A percentile compares a stretch with the other conserved stretches of the same genome.
phyloP scores from a whole-genome alignment of 2,797 vertebrate genomes.

The Macrochelys suwanniensis region DNA sequence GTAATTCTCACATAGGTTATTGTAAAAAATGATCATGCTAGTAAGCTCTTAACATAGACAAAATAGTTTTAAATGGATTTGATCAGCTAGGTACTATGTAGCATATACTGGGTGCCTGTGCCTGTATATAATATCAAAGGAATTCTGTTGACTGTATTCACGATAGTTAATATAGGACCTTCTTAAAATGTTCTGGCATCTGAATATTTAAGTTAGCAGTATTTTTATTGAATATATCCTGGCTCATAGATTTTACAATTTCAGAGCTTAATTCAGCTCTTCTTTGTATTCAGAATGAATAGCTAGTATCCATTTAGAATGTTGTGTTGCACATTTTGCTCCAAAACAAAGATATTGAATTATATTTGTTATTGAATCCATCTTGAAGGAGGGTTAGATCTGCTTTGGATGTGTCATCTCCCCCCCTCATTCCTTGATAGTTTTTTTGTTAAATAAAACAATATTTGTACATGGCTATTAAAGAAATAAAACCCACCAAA shows the following conservation, averaged over 20 bases:
- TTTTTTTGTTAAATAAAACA: background rate
- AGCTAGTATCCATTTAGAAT: slow-evolving; percentile 31
- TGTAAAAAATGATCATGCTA: background rate
- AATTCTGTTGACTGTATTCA: background rate
- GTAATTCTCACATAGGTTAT: background rate
- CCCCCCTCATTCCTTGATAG: background rate
- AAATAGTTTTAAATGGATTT: background rate
- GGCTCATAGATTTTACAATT: background rate
- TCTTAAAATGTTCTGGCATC: background rate
- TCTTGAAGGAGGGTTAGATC: background rate
- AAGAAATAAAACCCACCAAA: background rate
- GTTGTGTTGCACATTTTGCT: background rate
- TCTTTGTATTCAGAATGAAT: background rate
- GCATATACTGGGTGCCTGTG: background rate
- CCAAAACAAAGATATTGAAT: background rate
- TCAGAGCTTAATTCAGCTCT: background rate
- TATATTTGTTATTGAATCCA: slow-evolving; percentile 26
- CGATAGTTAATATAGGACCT: background rate
- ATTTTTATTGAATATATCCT: background rate
- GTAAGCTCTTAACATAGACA: background rate
- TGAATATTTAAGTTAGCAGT: background rate
- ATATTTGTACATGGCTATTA: slow-evolving; percentile 49
- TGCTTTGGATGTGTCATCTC: background rate
- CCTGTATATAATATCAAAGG: background rate
- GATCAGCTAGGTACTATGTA: background rate